phyloP scores from a whole-genome alignment of 1,140 invertebrate genomes.

The Diuraphis noxia region DNA sequence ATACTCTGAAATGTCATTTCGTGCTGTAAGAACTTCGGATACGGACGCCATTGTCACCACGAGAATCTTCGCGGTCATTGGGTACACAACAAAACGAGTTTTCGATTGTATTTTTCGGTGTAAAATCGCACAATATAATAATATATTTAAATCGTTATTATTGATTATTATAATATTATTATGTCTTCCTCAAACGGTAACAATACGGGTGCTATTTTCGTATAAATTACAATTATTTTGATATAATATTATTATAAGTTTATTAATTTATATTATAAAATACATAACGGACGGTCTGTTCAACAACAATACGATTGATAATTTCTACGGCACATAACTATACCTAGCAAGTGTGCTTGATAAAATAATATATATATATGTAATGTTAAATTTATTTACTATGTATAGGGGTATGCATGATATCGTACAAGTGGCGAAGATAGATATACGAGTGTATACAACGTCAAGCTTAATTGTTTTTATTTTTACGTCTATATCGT shows the following conservation, averaged over 20 bases:
- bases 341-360: neutral
- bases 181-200: neutral
- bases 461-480: neutral
- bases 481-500: neutral
- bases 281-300: neutral
- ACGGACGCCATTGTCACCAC: neutral
- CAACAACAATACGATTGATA: neutral
- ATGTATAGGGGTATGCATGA: neutral
- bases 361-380: neutral
- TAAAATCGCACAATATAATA: neutral
- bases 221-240: neutral
- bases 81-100: neutral
- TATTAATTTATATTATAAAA: no score
- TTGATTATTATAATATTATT: neutral
- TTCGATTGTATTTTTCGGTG: neutral
- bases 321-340: neutral
- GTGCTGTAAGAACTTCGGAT: neutral
- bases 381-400: no score
- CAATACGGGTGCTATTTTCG: neutral
- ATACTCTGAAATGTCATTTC: neutral
- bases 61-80: neutral
- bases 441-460: neutral
- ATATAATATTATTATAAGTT: neutral
- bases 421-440: neutral
- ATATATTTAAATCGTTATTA: no score